Evolutionary conservation across 1,140 invertebrate genomes (phyloP).

Genomic region (Cotesia glomerata): DNA sequence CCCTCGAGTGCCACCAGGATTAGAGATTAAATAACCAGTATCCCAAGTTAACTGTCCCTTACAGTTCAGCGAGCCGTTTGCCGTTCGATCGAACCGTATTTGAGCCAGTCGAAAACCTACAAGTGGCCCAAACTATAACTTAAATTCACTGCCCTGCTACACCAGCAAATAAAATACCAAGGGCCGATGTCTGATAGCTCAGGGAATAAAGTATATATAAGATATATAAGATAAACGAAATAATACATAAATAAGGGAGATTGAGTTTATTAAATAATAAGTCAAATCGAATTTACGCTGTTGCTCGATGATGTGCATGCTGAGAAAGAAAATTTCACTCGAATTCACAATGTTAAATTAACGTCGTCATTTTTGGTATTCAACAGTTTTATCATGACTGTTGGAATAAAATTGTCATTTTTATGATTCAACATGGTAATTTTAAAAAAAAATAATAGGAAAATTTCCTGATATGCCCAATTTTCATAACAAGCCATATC

Average conservation of each 20-base stretch:
- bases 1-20: constrained; percentile 58
- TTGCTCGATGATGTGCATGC: not conserved
- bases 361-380: too few species aligned
- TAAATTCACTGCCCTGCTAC: not conserved
- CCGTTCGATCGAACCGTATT: constrained; percentile 2
- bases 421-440: too few species aligned
- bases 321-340: too few species aligned
- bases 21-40: constrained; percentile 63
- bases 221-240: not conserved
- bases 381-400: too few species aligned
- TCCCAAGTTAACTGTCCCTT: constrained; percentile 46
- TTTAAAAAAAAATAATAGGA: too few species aligned
- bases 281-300: not conserved
- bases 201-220: not conserved
- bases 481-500: too few species aligned
- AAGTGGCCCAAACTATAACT: not conserved
- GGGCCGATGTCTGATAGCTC: not conserved
- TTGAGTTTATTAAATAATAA: too few species aligned
- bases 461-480: too few species aligned
- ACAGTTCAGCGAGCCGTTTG: constrained; percentile 10
- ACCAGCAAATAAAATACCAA: not conserved
- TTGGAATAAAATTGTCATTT: too few species aligned
- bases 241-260: not conserved
- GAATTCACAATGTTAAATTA: too few species aligned
- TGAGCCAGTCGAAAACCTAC: not conserved